Conservation (phyloP, 1,140 invertebrate species). For the Vanessa atalanta region DNA sequence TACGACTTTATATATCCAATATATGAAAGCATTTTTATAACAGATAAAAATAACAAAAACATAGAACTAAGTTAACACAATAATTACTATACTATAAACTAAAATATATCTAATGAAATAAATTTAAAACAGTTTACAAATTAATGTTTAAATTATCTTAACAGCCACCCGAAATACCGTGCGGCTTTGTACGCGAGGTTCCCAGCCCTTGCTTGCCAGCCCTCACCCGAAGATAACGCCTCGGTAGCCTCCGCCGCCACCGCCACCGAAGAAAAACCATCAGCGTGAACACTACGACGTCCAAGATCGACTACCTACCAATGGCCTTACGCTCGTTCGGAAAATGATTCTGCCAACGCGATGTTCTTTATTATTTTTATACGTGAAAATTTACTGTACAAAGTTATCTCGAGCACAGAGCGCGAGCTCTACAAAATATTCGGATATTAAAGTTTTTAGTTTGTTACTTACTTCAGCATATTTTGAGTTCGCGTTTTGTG, state of each 20-base stretch:
- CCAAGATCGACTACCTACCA: conserved; percentile 28
- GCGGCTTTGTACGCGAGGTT: conserved; percentile 84
- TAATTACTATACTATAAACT: conserved; percentile 11
- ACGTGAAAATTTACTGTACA: conserved; percentile 61
- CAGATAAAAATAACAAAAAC: too few species aligned
- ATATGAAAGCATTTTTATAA: background rate
- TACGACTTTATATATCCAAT: background rate
- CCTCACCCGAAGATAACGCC: conserved; percentile 78
- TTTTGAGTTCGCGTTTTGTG: conserved; percentile 72
- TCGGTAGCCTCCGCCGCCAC: conserved; percentile 82
- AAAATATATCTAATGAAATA: background rate
- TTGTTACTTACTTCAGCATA: conserved; percentile 47
- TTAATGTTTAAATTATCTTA: conserved; percentile 30
- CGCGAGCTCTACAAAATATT: conserved; percentile 69
- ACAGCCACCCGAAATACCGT: conserved; percentile 84
- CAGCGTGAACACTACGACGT: conserved; percentile 72
- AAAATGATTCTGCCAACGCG: conserved; percentile 67
- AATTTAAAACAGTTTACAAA: background rate
- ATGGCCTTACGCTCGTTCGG: conserved; percentile 53
- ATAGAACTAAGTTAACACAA: background rate
- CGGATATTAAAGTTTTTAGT: conserved; percentile 41
- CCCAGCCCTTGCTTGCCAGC: conserved; percentile 82
- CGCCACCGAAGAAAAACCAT: conserved; percentile 81
- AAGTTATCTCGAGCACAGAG: conserved; percentile 68
- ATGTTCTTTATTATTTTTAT: conserved; percentile 77